Evolutionary conservation across 2,797 vertebrate species (phyloP).

Genomic region (Hydrolagus colliei): DNA sequence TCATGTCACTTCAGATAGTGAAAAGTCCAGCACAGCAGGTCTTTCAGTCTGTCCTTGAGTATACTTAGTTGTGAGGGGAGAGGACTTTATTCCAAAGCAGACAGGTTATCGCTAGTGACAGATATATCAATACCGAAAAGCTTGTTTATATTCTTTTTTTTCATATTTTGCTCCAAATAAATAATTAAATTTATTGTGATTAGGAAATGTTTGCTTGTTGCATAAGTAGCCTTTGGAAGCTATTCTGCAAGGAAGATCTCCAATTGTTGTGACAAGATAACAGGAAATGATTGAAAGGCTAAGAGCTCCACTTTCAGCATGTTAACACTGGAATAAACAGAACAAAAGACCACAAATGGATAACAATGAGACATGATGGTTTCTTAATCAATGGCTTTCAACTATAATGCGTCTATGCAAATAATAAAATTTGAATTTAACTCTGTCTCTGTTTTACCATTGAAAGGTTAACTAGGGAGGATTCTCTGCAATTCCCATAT

Average conservation of each 20-base stretch:
- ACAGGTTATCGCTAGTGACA: too few relatives aligned
- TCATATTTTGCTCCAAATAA: neutral
- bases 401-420: neutral
- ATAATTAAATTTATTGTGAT: neutral
- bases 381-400: conserved; percentile 4
- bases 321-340: neutral
- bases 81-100: too few relatives aligned
- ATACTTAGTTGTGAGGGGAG: neutral
- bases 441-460: neutral
- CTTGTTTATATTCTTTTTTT: neutral
- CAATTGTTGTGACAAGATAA: neutral
- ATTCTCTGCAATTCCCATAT: neutral
- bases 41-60: neutral
- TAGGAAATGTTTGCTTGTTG: neutral
- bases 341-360: neutral
- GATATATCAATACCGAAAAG: neutral
- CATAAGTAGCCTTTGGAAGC: neutral
- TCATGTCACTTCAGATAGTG: conserved; percentile 8
- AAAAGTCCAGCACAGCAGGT: neutral
- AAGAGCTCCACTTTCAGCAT: neutral
- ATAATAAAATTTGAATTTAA: neutral
- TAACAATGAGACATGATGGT: neutral
- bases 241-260: neutral
- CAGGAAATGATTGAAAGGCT: neutral
- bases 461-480: neutral